A percentile compares a stretch with the other conserved stretches of the same genome.
phyloP scores from a whole-genome alignment of 2,113 vertebrate species.

The Plestiodon gilberti region DNA sequence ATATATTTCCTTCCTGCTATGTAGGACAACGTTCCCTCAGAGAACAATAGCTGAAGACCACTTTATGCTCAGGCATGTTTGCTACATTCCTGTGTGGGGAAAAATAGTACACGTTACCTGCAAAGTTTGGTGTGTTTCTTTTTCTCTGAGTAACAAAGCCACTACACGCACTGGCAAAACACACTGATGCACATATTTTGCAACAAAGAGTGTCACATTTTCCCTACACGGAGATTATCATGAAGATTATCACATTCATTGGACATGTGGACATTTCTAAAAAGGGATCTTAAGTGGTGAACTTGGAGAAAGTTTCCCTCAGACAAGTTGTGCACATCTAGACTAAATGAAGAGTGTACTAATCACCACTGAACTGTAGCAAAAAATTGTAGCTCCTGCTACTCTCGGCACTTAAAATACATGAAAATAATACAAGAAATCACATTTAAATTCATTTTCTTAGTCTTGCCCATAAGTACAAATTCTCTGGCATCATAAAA shows the following conservation, averaged over 20 bases:
- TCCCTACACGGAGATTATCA: neutral
- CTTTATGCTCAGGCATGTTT: neutral
- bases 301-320: conserved; percentile 36
- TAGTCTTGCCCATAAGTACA: no score
- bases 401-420: no score
- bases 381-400: neutral
- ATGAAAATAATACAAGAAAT: no score
- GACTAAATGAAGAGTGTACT: conserved; percentile 33
- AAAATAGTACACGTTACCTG: neutral
- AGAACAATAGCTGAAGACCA: conserved; percentile 60
- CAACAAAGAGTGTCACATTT: neutral
- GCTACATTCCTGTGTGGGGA: neutral
- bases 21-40: conserved; percentile 71
- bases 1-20: no score
- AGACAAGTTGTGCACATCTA: conserved; percentile 7
- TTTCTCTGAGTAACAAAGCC: neutral
- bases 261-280: neutral
- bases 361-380: neutral
- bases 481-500: no score
- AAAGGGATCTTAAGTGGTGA: neutral
- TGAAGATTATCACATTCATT: neutral
- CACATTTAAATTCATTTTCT: no score
- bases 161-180: neutral
- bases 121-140: neutral
- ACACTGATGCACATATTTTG: neutral